phyloP scores from a whole-genome alignment of 1,140 invertebrate species.

The Caenorhabditis tropicalis region DNA sequence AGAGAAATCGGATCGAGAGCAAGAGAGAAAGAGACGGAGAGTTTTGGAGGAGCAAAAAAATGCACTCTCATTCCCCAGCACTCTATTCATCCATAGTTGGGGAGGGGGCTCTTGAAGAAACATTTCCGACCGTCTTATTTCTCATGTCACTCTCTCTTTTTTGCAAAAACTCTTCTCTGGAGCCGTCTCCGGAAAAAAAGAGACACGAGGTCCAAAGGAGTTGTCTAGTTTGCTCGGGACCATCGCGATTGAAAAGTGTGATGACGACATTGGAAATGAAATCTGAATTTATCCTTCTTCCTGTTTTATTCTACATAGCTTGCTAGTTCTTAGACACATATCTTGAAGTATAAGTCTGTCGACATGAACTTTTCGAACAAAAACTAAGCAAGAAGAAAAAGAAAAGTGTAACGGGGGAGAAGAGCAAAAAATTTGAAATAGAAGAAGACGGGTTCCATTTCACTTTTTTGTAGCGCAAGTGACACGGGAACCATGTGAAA shows the following conservation, averaged over 20 bases:
- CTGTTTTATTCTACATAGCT: background rate
- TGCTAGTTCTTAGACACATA: background rate
- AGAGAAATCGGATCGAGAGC: background rate
- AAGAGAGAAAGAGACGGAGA: no score
- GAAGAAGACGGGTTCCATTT: conserved; percentile 20
- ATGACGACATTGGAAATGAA: background rate
- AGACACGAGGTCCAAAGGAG: background rate
- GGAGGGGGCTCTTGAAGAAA: background rate
- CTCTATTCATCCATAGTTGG: background rate
- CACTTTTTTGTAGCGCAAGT: conserved; percentile 19
- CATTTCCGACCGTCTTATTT: conserved; percentile 18
- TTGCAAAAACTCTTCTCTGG: conserved; percentile 4
- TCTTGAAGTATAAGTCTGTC: background rate
- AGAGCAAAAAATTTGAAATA: background rate
- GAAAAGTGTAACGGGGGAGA: background rate
- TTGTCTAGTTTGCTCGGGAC: conserved; percentile 12
- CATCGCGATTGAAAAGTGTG: background rate
- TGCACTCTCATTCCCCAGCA: background rate
- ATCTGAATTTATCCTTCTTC: background rate
- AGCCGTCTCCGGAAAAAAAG: background rate
- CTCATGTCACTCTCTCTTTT: background rate
- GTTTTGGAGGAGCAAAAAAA: background rate
- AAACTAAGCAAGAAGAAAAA: background rate
- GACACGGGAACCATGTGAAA: background rate
- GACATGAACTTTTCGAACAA: background rate